Percentiles rank a stretch among this genome's conserved stretches.
Evolutionary conservation across 2,113 vertebrate genomes (phyloP).

Genomic region (Accipiter virgatus): DNA sequence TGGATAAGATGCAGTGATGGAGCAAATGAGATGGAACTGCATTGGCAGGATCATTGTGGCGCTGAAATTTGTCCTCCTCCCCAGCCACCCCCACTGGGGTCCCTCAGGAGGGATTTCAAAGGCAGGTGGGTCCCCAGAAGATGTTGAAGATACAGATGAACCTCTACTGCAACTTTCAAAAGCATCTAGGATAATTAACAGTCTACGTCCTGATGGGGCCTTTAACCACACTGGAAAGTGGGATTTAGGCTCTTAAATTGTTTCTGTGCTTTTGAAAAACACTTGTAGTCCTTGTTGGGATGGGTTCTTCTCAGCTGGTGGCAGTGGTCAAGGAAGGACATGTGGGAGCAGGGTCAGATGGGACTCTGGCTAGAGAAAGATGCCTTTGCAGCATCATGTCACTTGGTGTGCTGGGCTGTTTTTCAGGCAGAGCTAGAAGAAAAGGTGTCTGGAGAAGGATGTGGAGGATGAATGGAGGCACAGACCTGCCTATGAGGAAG

Average conservation of each 20-base stretch:
- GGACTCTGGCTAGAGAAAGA: accelerated
- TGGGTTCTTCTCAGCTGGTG: neutral
- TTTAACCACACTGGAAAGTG: neutral
- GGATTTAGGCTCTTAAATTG: neutral
- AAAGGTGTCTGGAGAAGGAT: neutral
- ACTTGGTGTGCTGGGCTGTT: neutral
- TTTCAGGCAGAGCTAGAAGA: neutral
- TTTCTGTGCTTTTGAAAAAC: neutral
- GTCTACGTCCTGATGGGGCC: neutral
- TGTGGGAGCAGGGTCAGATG: accelerated
- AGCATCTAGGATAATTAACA: neutral
- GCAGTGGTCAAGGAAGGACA: neutral
- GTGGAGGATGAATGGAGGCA: neutral
- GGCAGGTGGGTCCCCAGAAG: neutral
- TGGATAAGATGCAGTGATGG: neutral
- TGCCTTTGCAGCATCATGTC: neutral
- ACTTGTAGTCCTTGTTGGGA: neutral
- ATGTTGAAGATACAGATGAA: neutral
- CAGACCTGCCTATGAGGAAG: neutral
- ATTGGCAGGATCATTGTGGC: neutral
- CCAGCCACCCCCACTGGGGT: accelerated
- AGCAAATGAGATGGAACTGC: neutral
- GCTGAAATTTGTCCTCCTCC: neutral
- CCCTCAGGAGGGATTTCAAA: neutral
- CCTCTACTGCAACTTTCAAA: neutral